Evolutionary conservation across 1,140 invertebrate genomes (phyloP).

Genomic region (Amyelois transitella): DNA sequence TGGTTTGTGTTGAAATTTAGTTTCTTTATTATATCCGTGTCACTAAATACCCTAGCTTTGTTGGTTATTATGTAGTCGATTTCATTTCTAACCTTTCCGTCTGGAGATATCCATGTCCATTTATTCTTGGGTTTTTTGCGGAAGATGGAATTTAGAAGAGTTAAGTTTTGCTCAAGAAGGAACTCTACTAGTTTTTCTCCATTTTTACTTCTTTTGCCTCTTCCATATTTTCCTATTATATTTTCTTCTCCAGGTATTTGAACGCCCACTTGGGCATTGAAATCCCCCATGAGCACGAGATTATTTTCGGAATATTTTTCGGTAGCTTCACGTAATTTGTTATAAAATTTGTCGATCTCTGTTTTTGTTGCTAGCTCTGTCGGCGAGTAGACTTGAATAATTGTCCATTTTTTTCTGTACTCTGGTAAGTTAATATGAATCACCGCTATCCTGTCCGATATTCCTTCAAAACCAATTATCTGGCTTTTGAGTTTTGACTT

Average conservation of each 20-base stretch:
- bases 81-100: conserved; percentile 31
- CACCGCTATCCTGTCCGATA: conserved; percentile 18
- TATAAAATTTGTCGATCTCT: conserved; percentile 23
- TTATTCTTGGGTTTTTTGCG: conserved; percentile 24
- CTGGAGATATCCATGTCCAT: conserved; percentile 39
- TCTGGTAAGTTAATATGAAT: conserved; percentile 15
- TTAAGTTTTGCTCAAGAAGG: conserved; percentile 26
- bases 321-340: conserved; percentile 13
- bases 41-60: no score
- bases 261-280: conserved; percentile 28
- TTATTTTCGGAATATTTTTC: conserved; percentile 24
- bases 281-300: conserved; percentile 28
- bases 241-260: conserved; percentile 20
- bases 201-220: conserved; percentile 32
- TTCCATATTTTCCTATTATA: conserved; percentile 25
- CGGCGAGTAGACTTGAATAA: conserved; percentile 32
- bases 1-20: no score
- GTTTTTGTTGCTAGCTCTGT: conserved; percentile 22
- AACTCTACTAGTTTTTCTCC: conserved; percentile 28
- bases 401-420: conserved; percentile 16
- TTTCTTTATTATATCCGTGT: no score
- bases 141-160: conserved; percentile 26
- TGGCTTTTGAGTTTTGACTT: conserved; percentile 19
- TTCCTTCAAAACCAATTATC: conserved; percentile 15
- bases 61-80: conserved; percentile 35